Base-by-base conservation (phyloP, 2,797 vertebrate species). In the Adrianichthys oophorus region DNA sequence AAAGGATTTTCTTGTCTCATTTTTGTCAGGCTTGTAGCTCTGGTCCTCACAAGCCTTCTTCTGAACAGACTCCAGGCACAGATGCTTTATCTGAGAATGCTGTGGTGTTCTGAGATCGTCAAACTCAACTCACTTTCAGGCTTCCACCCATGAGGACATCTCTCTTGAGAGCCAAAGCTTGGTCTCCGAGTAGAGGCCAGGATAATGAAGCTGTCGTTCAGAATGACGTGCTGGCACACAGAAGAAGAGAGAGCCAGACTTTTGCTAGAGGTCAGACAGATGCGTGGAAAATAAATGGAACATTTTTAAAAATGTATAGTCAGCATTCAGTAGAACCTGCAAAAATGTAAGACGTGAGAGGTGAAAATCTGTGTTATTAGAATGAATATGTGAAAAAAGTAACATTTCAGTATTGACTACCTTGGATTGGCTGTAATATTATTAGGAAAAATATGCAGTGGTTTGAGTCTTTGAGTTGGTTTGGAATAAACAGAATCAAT, bases 1-100 rank as follows among this genome's bases (percentile, higher is more conserved):
- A 74, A 41, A 50, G 69, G 71, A 56, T 80, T 64, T 74, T 78
- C 65, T 68, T 76, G 79, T 84, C 72, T 68, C 62, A 51, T 24
- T 16, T 72, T 76, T 69, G 68, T 62, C 67, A 62, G 80, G 55
- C 67, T 56, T 57, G 65, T 18, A 10, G 32, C 32, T 12, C 32
- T 12, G 32, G 64, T 79, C 78, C 75, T 72, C 44, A 46, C 53
- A 58, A 65, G 65, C 76, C 58, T 65, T 58, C 71, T 71, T 24
- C 55, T 74, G 59, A 72, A 55, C 43, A 13, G 51, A 59, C 78
- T 80, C 41, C 61, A 48, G 76, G 75, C 73, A 7, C 52, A 1
- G 57, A 42, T 2, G 64, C 45, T 76, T 73, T 42, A 67, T 79
- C 74, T 47, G 21, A 42, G 49, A 52, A 57, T 58, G 13, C 23